Conservation (phyloP, 2,888 invertebrate species). For the Erpobdella octoculata region DNA sequence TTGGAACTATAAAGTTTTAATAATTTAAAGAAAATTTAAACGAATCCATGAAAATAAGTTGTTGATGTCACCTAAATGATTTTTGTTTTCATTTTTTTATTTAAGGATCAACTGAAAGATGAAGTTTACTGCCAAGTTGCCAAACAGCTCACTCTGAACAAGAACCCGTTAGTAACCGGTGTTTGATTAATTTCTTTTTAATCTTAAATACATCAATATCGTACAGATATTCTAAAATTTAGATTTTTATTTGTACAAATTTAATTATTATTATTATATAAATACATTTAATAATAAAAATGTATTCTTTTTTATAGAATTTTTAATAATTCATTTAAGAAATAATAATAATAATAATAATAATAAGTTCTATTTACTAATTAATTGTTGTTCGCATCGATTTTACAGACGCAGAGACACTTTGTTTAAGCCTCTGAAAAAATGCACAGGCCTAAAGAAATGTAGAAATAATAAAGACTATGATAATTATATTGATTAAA, state of each 20-base stretch:
- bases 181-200: background rate
- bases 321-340: too few relatives aligned
- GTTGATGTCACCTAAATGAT: too few relatives aligned
- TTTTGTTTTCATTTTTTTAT: background rate
- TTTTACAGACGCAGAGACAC: too few relatives aligned
- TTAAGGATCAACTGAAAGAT: conserved; percentile 81
- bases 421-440: too few relatives aligned
- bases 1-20: too few relatives aligned
- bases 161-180: conserved; percentile 64
- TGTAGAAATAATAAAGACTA: background rate
- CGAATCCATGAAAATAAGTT: too few relatives aligned
- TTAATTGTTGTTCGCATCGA: too few relatives aligned
- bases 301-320: background rate
- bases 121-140: conserved; percentile 97
- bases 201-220: background rate
- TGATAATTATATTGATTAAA: background rate
- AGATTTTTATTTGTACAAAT: background rate
- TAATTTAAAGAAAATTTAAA: too few relatives aligned
- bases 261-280: background rate
- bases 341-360: too few relatives aligned
- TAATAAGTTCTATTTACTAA: too few relatives aligned
- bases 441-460: too few relatives aligned
- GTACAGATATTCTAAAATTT: background rate
- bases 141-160: conserved; percentile 95
- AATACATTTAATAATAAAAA: background rate